A percentile compares a stretch with the other conserved stretches of the same genome.
Evolutionary conservation across 2,888 invertebrate species (phyloP).

Genomic region (Dione juno): DNA sequence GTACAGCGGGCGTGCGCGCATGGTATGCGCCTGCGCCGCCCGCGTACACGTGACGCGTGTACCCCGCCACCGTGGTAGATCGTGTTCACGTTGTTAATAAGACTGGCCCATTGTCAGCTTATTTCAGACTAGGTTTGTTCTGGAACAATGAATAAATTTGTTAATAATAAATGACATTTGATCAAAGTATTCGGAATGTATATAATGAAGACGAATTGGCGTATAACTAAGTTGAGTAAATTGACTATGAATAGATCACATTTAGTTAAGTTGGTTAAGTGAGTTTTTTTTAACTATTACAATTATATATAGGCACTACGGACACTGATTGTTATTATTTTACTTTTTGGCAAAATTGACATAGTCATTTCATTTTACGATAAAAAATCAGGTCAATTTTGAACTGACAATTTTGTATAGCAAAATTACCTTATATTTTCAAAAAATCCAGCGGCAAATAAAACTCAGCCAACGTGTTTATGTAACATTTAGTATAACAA

Average conservation of each 20-base stretch:
- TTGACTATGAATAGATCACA: too few relatives aligned
- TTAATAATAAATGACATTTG: too few relatives aligned
- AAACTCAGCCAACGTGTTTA: slow-evolving; percentile 9
- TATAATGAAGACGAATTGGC: too few relatives aligned
- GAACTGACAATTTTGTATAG: neutral
- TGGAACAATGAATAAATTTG: neutral
- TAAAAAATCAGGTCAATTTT: slow-evolving; percentile 9
- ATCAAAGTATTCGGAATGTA: too few relatives aligned
- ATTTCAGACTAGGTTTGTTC: slow-evolving; percentile 10
- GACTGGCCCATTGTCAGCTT: slow-evolving; percentile 27
- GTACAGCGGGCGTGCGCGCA: slow-evolving; percentile 74
- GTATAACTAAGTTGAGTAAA: too few relatives aligned
- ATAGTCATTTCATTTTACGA: neutral
- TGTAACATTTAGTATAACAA: slow-evolving; percentile 21
- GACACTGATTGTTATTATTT: too few relatives aligned
- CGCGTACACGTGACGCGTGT: slow-evolving; percentile 76
- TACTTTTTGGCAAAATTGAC: too few relatives aligned
- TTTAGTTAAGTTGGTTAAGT: too few relatives aligned
- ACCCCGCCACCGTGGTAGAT: slow-evolving; percentile 73
- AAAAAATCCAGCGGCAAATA: slow-evolving; percentile 4
- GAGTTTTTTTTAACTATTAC: too few relatives aligned
- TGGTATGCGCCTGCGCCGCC: slow-evolving; percentile 74
- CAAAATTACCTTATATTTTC: neutral
- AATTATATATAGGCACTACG: too few relatives aligned
- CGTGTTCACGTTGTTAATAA: slow-evolving; percentile 17